phyloP scores from a whole-genome alignment of 2,888 invertebrate species.

The Ormyrus labotus region DNA sequence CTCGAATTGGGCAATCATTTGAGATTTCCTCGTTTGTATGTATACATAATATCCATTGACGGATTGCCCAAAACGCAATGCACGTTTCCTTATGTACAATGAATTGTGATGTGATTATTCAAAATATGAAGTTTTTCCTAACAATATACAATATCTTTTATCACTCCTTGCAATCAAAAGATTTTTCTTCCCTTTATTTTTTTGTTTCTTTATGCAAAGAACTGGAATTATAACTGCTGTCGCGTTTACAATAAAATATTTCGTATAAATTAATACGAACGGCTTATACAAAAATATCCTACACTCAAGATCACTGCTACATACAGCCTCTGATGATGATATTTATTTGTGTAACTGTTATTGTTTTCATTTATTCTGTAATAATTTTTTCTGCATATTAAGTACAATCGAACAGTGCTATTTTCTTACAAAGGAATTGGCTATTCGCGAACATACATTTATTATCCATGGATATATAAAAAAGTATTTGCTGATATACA shows the following conservation, averaged over 20 bases:
- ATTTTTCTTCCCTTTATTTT: conserved; percentile 31
- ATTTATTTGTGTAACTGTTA: conserved; percentile 39
- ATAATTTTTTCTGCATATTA: conserved; percentile 46
- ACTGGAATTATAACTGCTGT: conserved; percentile 38
- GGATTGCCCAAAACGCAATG: conserved; percentile 34
- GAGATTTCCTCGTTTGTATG: conserved; percentile 16
- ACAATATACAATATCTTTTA: conserved; percentile 56
- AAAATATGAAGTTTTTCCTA: conserved; percentile 66
- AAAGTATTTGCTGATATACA: conserved; percentile 37
- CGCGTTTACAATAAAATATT: conserved; percentile 51
- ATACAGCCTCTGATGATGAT: conserved; percentile 42
- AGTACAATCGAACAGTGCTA: conserved; percentile 56
- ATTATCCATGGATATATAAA: conserved; percentile 38
- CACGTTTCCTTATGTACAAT: conserved; percentile 63
- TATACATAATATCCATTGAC: conserved; percentile 43
- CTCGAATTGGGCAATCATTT: conserved; percentile 31
- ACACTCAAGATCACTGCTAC: conserved; percentile 57
- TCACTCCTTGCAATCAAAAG: conserved; percentile 26
- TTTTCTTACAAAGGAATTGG: conserved; percentile 36
- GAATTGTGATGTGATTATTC: conserved; percentile 66
- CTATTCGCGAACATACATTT: conserved; percentile 26
- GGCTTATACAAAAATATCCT: conserved; percentile 65
- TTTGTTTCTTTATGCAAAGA: conserved; percentile 33
- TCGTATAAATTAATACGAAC: conserved; percentile 49
- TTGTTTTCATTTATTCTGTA: conserved; percentile 30